These are phyloP conservation scores for Tragopan temminckii DNA, from an alignment of 2,797 vertebrate genomes.

Conservation along the genomic window DNA sequence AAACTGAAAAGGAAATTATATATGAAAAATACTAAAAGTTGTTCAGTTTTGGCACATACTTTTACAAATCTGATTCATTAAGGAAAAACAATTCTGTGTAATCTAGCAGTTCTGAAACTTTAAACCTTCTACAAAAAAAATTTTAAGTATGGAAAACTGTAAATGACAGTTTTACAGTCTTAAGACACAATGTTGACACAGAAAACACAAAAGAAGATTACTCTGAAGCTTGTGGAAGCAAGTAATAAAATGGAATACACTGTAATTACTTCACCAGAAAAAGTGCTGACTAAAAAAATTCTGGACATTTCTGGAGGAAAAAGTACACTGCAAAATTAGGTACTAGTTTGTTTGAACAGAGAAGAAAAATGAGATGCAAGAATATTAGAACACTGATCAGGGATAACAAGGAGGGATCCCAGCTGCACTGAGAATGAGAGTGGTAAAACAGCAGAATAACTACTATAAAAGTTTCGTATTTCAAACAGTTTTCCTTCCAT, in stretches of 20 bases:
- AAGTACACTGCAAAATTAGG: not conserved
- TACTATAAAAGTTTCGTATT: not conserved
- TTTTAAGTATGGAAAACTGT: not conserved
- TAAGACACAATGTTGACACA: not conserved
- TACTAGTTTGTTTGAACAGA: not conserved
- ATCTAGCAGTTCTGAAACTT: not conserved
- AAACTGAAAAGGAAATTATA: not conserved
- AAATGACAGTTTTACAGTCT: not conserved
- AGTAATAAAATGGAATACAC: not conserved
- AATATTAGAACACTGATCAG: not conserved
- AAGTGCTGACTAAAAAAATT: not conserved
- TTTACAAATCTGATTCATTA: not conserved
- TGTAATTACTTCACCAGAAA: not conserved
- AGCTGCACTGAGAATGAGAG: not conserved
- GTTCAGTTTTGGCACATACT: not conserved
- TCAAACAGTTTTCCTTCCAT: not conserved
- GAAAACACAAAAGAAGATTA: not conserved
- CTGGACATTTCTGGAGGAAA: not conserved
- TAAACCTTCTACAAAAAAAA: not conserved
- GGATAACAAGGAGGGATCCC: not conserved
- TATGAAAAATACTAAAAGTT: not conserved
- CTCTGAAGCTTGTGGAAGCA: not conserved
- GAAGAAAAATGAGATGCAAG: not conserved
- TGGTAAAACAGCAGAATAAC: not conserved
- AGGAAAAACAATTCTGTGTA: not conserved